These are phyloP conservation scores for Caenorhabditis sp. DNA, from an alignment of 2,888 invertebrate genomes.

Conservation along the genomic window DNA sequence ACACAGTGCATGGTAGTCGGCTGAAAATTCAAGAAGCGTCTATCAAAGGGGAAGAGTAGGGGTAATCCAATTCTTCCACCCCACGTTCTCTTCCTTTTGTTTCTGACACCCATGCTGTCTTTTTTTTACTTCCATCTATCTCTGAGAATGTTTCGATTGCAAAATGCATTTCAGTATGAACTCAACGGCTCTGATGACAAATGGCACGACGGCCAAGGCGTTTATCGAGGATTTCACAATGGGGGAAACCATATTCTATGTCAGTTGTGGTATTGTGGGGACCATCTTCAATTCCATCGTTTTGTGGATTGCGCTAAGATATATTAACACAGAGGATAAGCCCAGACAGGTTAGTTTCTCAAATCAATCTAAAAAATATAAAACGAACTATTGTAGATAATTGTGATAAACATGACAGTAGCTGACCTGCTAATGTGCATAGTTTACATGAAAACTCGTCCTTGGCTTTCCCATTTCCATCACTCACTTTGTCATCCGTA, in stretches of 20 bases:
- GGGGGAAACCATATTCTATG: constrained; percentile 68
- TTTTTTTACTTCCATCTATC: constrained; percentile 4
- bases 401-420: constrained; percentile 79
- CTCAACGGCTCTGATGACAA: constrained; percentile 18
- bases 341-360: constrained; percentile 77
- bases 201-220: constrained; percentile 11
- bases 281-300: constrained; percentile 74
- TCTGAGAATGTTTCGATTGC: too few relatives aligned
- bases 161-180: constrained; percentile 44
- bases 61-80: constrained; percentile 37
- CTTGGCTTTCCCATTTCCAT: constrained; percentile 68
- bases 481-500: constrained; percentile 71
- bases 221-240: constrained; percentile 54
- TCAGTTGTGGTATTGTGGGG: constrained; percentile 72
- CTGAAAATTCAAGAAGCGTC: constrained; percentile 38
- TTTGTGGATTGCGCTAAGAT: constrained; percentile 73
- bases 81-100: constrained; percentile 18
- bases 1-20: background rate
- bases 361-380: too few relatives aligned
- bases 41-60: too few relatives aligned
- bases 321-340: constrained; percentile 77
- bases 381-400: constrained; percentile 69
- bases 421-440: constrained; percentile 77
- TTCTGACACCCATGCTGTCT: constrained; percentile 18
- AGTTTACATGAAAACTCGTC: constrained; percentile 76